A percentile compares a stretch with the other conserved stretches of the same genome.
Conservation (phyloP, 2,888 invertebrate genomes). For the Bugulina stolonifera region DNA sequence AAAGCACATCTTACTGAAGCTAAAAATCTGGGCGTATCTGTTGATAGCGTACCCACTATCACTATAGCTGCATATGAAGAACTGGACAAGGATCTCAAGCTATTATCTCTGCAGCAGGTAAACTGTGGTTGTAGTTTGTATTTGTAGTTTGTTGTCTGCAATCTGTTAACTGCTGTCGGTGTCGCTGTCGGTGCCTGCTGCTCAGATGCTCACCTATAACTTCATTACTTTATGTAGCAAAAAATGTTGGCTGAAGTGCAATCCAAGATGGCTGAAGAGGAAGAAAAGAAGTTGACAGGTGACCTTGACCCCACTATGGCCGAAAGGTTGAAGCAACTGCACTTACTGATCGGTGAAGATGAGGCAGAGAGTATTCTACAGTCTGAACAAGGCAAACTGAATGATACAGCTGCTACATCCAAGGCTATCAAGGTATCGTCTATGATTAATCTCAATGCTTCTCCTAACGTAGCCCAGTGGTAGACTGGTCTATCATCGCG, state of each 20-base stretch:
- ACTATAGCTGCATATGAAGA: slow-evolving; percentile 38
- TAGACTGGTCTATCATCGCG: no score
- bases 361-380: not conserved
- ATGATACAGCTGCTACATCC: not conserved
- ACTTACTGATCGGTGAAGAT: not conserved
- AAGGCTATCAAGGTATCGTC: not conserved
- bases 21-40: slow-evolving; percentile 37
- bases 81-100: slow-evolving; percentile 37
- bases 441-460: no score
- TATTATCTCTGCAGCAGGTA: slow-evolving; percentile 39
- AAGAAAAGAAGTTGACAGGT: not conserved
- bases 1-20: slow-evolving; percentile 42
- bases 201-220: no score
- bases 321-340: slow-evolving; percentile 20
- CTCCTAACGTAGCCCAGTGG: no score
- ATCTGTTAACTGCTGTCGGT: no score
- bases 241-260: slow-evolving; percentile 38
- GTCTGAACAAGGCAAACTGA: not conserved
- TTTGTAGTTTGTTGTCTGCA: no score
- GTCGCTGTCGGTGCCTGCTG: no score
- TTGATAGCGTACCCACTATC: slow-evolving; percentile 41
- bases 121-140: no score
- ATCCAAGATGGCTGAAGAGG: slow-evolving; percentile 27
- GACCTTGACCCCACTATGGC: slow-evolving; percentile 27
- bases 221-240: no score